A percentile compares a stretch with the other conserved stretches of the same genome.
These are phyloP conservation scores for Drosophila aff. DNA, from an alignment of 1,140 invertebrate genomes.

Conservation along the genomic window DNA sequence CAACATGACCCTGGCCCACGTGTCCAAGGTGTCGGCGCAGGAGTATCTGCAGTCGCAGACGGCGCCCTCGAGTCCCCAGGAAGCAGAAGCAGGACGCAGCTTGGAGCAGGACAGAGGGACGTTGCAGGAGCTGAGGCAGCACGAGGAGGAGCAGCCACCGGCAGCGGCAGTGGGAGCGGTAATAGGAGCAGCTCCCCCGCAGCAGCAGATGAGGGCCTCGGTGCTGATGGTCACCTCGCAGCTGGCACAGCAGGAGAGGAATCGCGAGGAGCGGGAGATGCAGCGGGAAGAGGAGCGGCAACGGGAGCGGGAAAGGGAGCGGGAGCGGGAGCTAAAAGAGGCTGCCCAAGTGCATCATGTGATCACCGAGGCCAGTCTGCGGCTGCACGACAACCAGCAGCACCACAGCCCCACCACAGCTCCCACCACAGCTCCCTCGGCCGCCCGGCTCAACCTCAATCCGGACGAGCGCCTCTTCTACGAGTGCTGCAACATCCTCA, in stretches of 20 bases:
- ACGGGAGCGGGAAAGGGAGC: not conserved
- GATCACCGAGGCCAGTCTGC: constrained; percentile 69
- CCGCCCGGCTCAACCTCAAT: constrained; percentile 76
- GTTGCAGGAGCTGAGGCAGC: not conserved
- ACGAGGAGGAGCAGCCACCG: not conserved
- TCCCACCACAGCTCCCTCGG: constrained; percentile 28
- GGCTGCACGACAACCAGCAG: constrained; percentile 63
- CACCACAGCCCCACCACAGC: constrained; percentile 34
- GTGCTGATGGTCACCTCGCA: constrained; percentile 56
- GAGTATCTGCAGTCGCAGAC: constrained; percentile 85
- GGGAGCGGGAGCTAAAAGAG: not conserved
- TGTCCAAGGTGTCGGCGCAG: constrained; percentile 86
- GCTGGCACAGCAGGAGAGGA: constrained; percentile 15
- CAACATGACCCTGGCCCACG: constrained; percentile 86
- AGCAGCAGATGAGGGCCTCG: constrained; percentile 54
- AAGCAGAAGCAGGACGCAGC: not conserved
- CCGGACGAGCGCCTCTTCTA: constrained; percentile 84
- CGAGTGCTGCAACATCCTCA: constrained; percentile 83
- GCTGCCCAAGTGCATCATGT: constrained; percentile 38
- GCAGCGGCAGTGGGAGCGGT: not conserved
- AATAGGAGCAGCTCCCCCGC: not conserved
- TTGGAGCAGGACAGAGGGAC: not conserved
- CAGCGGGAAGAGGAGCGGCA: not conserved
- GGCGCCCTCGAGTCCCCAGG: constrained; percentile 51
- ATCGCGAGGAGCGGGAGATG: not conserved